Evolutionary conservation across 2,888 invertebrate species (phyloP), one percentile per base, ranked within the genome.

Genomic region (Branchipolynoe longqiensis): DNA sequence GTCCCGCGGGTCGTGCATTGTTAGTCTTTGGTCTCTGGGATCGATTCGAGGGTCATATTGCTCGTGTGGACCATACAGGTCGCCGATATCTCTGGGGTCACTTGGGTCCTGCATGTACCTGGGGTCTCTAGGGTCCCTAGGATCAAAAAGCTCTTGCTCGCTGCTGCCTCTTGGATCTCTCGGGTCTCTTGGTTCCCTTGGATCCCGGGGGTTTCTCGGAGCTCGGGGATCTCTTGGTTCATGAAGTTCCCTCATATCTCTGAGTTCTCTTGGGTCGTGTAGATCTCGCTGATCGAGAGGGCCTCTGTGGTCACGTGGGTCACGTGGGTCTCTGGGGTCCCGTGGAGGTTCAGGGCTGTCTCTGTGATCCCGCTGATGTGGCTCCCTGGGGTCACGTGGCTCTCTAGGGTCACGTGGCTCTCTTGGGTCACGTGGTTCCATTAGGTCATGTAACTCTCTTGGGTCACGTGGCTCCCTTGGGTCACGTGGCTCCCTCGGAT

Each of bases 11-110:
- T 82, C 56, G 22, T 58, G 54, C 56, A 82, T 82, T n/a, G n/a
- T n/a, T 3, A 33, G 56, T 33, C 58, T 28, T 54, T 82, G 82
- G 82, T 82, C 82, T 82, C 82, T 82, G 12, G 82, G 62, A 58
- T 82, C 82, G n/a, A n/a, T n/a, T 8, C 54, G 82, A 31, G 59
- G 31, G 64, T 83, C 83, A 78, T 78, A 78, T 41, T 41, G 78
- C 48, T 54, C 78, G 31, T 41, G 54, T 28, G 22, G 62, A n/a
- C 38, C 82, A 56, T 58, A 56, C 22, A 64, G 83, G 31, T 83
- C 83, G 25, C 64, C 62, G 12, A 62, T 59, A 12, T 83, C 62
- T 36, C 83, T 83, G 22, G 22, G 54, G 22, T 69, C 69, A 1
- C n/a, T 33, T 0, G 33, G 54, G 58, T 82, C 56, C 25, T 41